Evolutionary conservation across 1,140 invertebrate genomes (phyloP).

Genomic region (Manduca sexta): DNA sequence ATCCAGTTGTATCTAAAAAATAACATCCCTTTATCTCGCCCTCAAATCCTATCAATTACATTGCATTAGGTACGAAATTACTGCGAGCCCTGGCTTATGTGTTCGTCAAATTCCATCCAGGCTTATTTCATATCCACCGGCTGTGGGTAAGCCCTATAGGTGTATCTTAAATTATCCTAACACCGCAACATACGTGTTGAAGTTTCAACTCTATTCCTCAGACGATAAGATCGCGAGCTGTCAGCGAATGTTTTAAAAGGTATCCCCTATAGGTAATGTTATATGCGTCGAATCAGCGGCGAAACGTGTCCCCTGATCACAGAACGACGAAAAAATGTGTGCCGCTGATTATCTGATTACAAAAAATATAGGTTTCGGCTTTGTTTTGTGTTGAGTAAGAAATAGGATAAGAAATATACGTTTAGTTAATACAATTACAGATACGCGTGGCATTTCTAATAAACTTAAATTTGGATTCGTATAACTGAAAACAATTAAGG

Average conservation of each 20-base stretch:
- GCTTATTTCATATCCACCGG: slow-evolving; percentile 6
- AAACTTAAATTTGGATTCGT: too few relatives aligned
- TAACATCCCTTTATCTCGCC: background rate
- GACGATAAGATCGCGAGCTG: background rate
- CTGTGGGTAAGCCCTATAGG: background rate
- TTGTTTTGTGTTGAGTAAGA: too few relatives aligned
- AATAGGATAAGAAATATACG: too few relatives aligned
- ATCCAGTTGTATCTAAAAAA: background rate
- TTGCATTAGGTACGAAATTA: slow-evolving; percentile 18
- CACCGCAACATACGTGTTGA: background rate
- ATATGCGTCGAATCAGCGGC: background rate
- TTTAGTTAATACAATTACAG: too few relatives aligned
- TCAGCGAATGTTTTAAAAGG: background rate
- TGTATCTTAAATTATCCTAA: slow-evolving; percentile 1
- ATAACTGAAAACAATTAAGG: too few relatives aligned
- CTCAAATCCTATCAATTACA: slow-evolving; percentile 5
- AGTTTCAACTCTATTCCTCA: background rate
- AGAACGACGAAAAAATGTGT: too few relatives aligned
- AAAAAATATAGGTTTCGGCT: too few relatives aligned
- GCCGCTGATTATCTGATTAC: too few relatives aligned
- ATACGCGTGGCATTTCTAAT: too few relatives aligned
- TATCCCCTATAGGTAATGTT: background rate
- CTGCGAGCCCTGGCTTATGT: slow-evolving; percentile 3
- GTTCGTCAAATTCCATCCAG: slow-evolving; percentile 8
- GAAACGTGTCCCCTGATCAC: too few relatives aligned